These are phyloP conservation scores for Drosophila pegasa DNA, from an alignment of 2,888 invertebrate species.

Conservation along the genomic window DNA sequence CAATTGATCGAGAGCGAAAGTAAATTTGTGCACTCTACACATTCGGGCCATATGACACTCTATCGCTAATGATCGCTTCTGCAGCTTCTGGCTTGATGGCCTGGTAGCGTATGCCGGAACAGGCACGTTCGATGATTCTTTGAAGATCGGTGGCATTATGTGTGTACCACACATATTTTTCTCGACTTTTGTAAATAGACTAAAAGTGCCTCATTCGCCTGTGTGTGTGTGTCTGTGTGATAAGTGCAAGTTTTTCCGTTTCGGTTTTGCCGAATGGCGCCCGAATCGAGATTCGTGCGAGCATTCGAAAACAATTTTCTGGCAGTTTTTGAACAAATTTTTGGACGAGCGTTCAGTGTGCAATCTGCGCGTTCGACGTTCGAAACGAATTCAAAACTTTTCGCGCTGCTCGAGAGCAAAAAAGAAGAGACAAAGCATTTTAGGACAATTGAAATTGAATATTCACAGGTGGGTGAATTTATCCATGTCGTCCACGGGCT, in stretches of 20 bases:
- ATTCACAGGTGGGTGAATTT: constrained; percentile 72
- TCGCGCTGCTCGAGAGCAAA: constrained; percentile 13
- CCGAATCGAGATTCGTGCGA: constrained; percentile 34
- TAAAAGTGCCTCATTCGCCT: constrained; percentile 57
- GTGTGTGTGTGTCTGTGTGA: constrained; percentile 25
- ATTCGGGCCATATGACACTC: constrained; percentile 31
- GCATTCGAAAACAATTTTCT: constrained; percentile 53
- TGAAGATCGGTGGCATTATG: constrained; percentile 36
- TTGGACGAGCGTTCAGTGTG: constrained; percentile 56
- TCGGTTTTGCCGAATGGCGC: constrained; percentile 41
- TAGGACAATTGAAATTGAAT: constrained; percentile 44
- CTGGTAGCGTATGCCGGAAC: constrained; percentile 48
- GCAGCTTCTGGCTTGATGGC: constrained; percentile 3
- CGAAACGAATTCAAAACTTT: constrained; percentile 29
- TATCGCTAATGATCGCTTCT: constrained; percentile 3
- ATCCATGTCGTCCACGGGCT: constrained; percentile 21
- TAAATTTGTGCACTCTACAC: constrained; percentile 46
- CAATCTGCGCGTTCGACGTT: constrained; percentile 37
- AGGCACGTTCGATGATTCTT: constrained; percentile 33
- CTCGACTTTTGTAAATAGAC: constrained; percentile 72
- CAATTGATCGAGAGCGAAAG: constrained; percentile 66
- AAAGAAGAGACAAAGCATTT: constrained; percentile 30
- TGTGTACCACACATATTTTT: constrained; percentile 43
- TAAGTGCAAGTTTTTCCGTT: constrained; percentile 57
- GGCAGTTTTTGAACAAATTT: constrained; percentile 57